Percentiles rank a stretch among this genome's conserved stretches.
Evolutionary conservation across 2,113 vertebrate genomes (phyloP).

Genomic region (Calcarius ornatus): DNA sequence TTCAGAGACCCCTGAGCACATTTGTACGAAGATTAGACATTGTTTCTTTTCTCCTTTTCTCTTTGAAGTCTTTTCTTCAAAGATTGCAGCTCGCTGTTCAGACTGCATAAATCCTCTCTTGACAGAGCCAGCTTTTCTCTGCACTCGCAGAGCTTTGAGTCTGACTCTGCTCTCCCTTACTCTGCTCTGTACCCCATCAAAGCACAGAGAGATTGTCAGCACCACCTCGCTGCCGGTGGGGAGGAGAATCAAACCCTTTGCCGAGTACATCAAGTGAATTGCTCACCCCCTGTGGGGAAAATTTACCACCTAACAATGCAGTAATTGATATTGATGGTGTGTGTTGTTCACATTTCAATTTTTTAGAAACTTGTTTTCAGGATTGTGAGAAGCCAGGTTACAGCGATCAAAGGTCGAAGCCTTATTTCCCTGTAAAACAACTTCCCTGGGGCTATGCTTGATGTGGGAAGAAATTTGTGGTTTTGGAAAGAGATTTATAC

Average conservation of each 20-base stretch:
- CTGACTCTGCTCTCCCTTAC: not conserved
- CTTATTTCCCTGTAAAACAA: slow-evolving; percentile 40
- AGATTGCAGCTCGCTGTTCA: slow-evolving; percentile 56
- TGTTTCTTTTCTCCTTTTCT: slow-evolving; percentile 66
- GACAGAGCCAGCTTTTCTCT: slow-evolving; percentile 41
- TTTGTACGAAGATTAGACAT: slow-evolving; percentile 77
- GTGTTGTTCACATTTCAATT: slow-evolving; percentile 12
- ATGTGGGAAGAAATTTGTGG: not conserved
- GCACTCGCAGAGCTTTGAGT: not conserved
- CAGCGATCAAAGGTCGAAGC: slow-evolving; percentile 29
- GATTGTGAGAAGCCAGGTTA: not conserved
- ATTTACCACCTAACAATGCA: slow-evolving; percentile 14
- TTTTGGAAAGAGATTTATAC: not conserved
- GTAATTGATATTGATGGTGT: slow-evolving; percentile 29
- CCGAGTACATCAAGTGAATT: not conserved
- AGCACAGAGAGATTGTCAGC: not conserved
- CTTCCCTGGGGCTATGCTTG: not conserved
- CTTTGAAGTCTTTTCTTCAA: slow-evolving; percentile 76
- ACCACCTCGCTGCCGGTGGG: not conserved
- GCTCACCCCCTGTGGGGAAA: not conserved
- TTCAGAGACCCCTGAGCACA: slow-evolving; percentile 62
- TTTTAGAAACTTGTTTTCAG: slow-evolving; percentile 9
- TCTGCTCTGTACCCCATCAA: not conserved
- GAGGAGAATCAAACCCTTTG: not conserved
- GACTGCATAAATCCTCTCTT: slow-evolving; percentile 48